Evolutionary conservation across 2,888 invertebrate species (phyloP).

Genomic region (Lasiommata megera): DNA sequence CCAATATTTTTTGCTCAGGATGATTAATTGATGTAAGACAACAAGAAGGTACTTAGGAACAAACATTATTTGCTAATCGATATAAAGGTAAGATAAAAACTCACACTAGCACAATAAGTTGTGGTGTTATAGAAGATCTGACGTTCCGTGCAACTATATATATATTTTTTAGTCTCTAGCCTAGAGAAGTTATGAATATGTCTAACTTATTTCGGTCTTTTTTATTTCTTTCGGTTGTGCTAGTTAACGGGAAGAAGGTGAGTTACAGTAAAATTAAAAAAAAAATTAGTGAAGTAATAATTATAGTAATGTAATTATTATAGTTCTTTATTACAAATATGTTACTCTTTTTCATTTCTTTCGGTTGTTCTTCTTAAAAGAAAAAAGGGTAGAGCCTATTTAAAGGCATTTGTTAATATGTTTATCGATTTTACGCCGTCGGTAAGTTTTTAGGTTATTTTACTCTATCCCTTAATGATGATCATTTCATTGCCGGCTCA

Average conservation of each 20-base stretch:
- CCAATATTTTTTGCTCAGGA: neutral
- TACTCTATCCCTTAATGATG: too few relatives aligned
- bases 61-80: neutral
- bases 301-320: too few relatives aligned
- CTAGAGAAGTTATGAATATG: too few relatives aligned
- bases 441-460: too few relatives aligned
- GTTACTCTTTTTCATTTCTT: constrained; percentile 2
- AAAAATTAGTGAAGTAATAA: too few relatives aligned
- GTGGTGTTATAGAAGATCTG: neutral
- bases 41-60: neutral
- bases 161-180: too few relatives aligned
- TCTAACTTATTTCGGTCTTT: constrained; percentile 9
- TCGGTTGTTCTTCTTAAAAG: constrained; percentile 13
- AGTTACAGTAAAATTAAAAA: too few relatives aligned
- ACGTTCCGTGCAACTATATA: neutral
- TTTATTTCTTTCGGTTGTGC: neutral
- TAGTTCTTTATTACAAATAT: too few relatives aligned
- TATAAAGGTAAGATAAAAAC: neutral
- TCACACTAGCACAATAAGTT: neutral
- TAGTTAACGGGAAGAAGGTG: constrained; percentile 18
- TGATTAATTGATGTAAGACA: neutral
- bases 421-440: too few relatives aligned
- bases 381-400: too few relatives aligned
- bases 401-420: too few relatives aligned
- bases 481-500: too few relatives aligned